Conservation (phyloP, 2,113 vertebrate genomes). For the Gallinago paraguaiae region DNA sequence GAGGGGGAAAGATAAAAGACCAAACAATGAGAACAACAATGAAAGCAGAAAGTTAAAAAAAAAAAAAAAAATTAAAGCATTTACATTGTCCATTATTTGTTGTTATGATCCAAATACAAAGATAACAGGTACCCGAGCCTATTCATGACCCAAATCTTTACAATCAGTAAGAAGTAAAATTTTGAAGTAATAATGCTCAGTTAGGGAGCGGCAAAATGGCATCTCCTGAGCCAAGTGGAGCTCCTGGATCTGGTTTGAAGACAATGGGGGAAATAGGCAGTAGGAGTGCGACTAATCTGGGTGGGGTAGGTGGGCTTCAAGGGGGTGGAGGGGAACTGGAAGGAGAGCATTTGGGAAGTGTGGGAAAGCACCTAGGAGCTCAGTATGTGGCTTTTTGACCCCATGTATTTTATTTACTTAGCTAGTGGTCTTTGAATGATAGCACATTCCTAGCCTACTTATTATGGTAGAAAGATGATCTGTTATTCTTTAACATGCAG, state of each 20-base stretch:
- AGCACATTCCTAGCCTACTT: neutral
- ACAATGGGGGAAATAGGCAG: neutral
- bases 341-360: neutral
- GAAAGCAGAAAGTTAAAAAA: neutral
- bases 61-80: neutral
- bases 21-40: neutral
- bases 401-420: neutral
- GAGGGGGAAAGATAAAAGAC: neutral
- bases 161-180: neutral
- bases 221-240: neutral
- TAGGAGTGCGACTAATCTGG: neutral
- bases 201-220: neutral
- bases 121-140: neutral
- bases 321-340: neutral
- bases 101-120: neutral
- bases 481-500: neutral
- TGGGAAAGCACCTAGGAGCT: neutral
- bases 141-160: neutral
- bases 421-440: neutral
- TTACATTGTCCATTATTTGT: neutral
- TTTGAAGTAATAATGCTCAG: neutral
- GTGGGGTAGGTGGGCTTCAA: neutral
- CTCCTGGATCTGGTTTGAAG: neutral
- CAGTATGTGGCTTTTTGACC: neutral
- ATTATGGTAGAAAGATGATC: neutral